Base-by-base conservation (phyloP, 2,113 vertebrate genomes). In the Microcebus murinus region DNA sequence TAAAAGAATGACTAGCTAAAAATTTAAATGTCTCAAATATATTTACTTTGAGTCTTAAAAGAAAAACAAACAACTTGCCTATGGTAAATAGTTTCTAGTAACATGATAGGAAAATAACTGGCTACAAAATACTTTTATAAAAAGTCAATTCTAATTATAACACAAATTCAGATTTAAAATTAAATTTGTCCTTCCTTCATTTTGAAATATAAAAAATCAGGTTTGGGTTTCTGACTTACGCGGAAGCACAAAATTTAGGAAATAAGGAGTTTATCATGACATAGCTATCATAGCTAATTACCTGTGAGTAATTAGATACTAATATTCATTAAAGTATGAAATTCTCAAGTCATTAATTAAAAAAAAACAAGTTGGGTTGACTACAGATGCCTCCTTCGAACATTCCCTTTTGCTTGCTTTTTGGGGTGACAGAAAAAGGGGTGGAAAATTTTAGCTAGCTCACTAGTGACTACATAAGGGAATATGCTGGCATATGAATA, bases 31-130 rank as follows among this genome's bases (percentile, higher is more conserved):
- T 15, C 18, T 91, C 61, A 96, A 90, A 81, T 59, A 36, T 50
- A 84, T 91, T 85, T 82, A 91, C 48, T 91, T 92, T 93, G 25
- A 92, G 25, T 15, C 79, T 94, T 86, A 96, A 81, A 95, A 85
- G 48, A 63, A 68, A 92, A 92, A 45, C 9, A 85, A 89, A 67
- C 34, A 77, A 42, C 2, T 36, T 12, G 79, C 2, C 29, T 61
- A 81, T 65, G 36, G 81, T 34, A 84, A 94, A 88, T 70, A 77
- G 93, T 83, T 91, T 84, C n/a, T 55, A 94, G 45, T 71, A 93
- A 80, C 13, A 52, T 21, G 20, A 27, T 3, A n/a, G 57, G 50
- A 83, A 90, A 92, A 94, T 81, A 85, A 89, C 21, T 90, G 63
- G 21, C 57, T 74, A 50, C 4, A 74, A 87, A 92, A 87, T 65